Base-by-base conservation (phyloP, 2,113 vertebrate genomes). In the Lampris megalopsis region DNA sequence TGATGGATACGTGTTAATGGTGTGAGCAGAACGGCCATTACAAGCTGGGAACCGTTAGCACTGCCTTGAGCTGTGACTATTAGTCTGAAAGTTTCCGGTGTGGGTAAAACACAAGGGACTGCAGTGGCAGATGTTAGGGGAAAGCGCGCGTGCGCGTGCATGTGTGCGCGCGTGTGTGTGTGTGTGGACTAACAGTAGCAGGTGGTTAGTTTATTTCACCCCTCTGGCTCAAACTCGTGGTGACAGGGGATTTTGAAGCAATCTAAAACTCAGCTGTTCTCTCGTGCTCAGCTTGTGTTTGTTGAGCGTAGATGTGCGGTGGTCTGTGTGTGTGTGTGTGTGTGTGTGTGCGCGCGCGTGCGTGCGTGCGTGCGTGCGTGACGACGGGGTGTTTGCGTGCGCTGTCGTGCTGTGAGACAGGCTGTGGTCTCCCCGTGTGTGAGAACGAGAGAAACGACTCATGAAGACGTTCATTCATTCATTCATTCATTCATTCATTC, bases 141-240 rank as follows among this genome's bases (percentile, higher is more conserved):
- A 63, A 61, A 65, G 80, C 54, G 79, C 63, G 60, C 54, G 63
- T 66, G 76, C 50, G 62, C 49, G 47, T 73, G 47, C 84, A 72
- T 68, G 68, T 63, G 50, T 69, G 61, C 68, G 81, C 75, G 69
- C 79, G 81, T 68, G 68, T 41, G 68, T 48, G 68, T 49, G 56
- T 57, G 66, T 57, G 66, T 45, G 74, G 53, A 81, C 80, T 76
- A 86, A 77, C 82, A 91, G 89, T 91, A 92, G 91, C 92, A 93
- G 89, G 90, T 93, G 90, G 91, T 80, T 87, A 84, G 84, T 92
- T 91, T 91, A 90, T 86, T 91, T 89, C 88, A 85, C 86, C 88
- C 86, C 69, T 63, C 78, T 86, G 81, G 81, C 73, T 90, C 82
- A 83, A 87, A 86, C 81, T 82, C 75, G 71, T 11, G 63, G 75